These are phyloP conservation scores for Arvicola amphibius DNA, from an alignment of 2,797 vertebrate species.

Conservation along the genomic window DNA sequence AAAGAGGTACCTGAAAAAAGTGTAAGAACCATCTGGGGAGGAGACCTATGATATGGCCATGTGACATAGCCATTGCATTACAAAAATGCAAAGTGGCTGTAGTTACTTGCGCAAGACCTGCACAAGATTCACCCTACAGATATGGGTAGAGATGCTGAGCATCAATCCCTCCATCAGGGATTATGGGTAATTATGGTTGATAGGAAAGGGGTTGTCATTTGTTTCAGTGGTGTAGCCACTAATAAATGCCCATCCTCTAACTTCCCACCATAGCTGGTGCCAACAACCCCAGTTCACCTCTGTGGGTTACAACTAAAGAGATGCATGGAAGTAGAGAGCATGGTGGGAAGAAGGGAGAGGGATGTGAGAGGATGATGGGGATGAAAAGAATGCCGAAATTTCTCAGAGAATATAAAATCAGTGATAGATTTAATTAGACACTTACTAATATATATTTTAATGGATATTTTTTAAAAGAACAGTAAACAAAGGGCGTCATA, in stretches of 20 bases:
- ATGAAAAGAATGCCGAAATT: too few relatives aligned
- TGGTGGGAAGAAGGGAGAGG: neutral
- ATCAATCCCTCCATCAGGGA: neutral
- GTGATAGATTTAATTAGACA: neutral
- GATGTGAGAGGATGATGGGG: neutral
- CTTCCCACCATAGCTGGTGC: neutral
- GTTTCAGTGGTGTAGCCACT: neutral
- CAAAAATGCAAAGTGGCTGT: neutral
- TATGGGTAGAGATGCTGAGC: neutral
- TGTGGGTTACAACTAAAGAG: neutral
- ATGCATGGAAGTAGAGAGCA: neutral
- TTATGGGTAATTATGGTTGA: too few relatives aligned
- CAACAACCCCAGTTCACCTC: neutral
- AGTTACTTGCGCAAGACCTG: too few relatives aligned
- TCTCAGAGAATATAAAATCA: too few relatives aligned
- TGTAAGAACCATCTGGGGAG: neutral
- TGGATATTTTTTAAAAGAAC: neutral
- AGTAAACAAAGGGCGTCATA: too few relatives aligned
- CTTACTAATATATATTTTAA: neutral
- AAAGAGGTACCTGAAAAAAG: too few relatives aligned
- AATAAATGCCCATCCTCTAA: neutral
- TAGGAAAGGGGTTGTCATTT: neutral
- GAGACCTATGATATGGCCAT: neutral
- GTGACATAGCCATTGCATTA: neutral
- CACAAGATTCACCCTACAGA: neutral